A percentile compares a stretch with the other conserved stretches of the same genome.
phyloP scores from a whole-genome alignment of 2,888 invertebrate genomes.

The Papilio gigon region DNA sequence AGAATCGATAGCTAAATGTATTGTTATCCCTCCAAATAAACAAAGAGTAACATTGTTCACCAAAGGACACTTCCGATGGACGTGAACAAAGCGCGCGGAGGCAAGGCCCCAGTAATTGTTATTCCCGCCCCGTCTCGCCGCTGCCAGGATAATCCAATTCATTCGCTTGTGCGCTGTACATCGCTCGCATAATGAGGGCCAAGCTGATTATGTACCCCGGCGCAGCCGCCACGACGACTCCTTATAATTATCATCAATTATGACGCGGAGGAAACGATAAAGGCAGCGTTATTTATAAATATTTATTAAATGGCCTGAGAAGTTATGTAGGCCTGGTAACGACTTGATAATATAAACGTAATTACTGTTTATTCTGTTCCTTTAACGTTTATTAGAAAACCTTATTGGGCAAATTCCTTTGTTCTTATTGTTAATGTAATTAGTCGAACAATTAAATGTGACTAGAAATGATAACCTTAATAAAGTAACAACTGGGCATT shows the following conservation, averaged over 20 bases:
- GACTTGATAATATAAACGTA: constrained; percentile 45
- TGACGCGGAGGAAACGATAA: constrained; percentile 17
- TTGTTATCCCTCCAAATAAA: background rate
- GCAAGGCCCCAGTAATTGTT: constrained; percentile 24
- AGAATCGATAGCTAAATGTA: background rate
- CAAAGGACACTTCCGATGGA: constrained; percentile 22
- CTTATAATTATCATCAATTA: constrained; percentile 33
- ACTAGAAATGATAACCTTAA: too few species aligned
- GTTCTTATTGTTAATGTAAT: background rate
- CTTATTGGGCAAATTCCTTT: background rate
- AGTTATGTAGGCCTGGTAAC: constrained; percentile 1
- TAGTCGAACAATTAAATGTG: background rate
- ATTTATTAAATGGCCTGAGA: constrained; percentile 30
- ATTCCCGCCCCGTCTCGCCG: constrained; percentile 35
- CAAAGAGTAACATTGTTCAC: constrained; percentile 12
- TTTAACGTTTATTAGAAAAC: background rate
- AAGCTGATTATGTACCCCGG: constrained; percentile 22
- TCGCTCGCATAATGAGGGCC: constrained; percentile 30
- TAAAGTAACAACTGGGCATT: too few species aligned
- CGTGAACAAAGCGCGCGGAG: constrained; percentile 22
- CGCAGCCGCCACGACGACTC: constrained; percentile 5
- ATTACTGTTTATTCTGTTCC: background rate
- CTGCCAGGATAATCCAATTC: constrained; percentile 34
- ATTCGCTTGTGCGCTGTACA: constrained; percentile 32
- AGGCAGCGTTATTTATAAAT: constrained; percentile 25